Conservation (phyloP, 2,113 vertebrate species). For the Casuarius casuarius region DNA sequence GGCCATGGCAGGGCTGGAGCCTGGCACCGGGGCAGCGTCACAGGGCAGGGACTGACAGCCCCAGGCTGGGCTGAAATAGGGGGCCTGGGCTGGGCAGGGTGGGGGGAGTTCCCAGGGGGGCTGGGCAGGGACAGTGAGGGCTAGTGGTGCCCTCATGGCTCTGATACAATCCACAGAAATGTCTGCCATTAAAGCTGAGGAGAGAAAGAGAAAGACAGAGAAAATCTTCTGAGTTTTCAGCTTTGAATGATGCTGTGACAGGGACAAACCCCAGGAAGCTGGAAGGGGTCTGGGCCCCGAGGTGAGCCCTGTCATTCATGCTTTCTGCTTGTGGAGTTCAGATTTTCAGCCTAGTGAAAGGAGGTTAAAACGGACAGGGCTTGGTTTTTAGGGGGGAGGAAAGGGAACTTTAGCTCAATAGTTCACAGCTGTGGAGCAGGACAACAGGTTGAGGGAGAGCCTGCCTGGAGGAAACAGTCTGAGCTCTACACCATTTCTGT, state of each 20-base stretch:
- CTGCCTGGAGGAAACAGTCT: not conserved
- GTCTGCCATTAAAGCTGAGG: not conserved
- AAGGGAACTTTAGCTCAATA: not conserved
- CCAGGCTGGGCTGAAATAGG: fast-evolving
- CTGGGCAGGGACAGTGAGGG: not conserved
- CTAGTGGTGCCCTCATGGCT: not conserved
- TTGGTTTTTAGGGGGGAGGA: not conserved
- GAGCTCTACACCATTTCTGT: not conserved
- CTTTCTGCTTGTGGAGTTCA: no score
- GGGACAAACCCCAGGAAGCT: not conserved
- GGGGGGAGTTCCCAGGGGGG: no score
- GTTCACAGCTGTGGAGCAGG: no score
- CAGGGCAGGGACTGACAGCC: not conserved
- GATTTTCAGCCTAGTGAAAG: not conserved
- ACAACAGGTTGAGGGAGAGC: not conserved
- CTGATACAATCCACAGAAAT: not conserved
- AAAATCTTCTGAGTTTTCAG: not conserved
- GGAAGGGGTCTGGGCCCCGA: not conserved
- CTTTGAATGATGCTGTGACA: not conserved
- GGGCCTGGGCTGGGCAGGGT: no score
- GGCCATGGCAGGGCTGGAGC: not conserved
- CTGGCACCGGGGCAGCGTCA: fast-evolving
- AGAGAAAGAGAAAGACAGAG: not conserved
- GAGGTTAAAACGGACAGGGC: not conserved
- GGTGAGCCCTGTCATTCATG: no score